Conservation (phyloP, 2,797 vertebrate genomes). For the Macropodus opercularis region DNA sequence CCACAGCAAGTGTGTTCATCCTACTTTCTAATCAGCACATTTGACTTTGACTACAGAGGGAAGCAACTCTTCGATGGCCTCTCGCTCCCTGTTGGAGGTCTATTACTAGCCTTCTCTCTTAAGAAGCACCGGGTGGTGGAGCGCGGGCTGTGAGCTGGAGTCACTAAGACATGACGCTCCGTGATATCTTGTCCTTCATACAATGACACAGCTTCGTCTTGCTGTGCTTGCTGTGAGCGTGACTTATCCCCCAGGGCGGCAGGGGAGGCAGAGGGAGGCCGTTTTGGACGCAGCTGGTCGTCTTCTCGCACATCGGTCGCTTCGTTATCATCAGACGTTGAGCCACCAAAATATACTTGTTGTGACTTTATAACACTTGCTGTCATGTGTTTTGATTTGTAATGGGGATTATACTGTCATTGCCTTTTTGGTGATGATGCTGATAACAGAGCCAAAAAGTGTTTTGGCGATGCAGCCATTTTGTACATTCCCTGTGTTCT, state of each 20-base stretch:
- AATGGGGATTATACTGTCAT: neutral
- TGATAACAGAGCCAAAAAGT: slow-evolving; percentile 30
- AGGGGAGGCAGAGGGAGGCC: too few species aligned
- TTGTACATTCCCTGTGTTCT: slow-evolving; percentile 50
- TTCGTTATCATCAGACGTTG: neutral
- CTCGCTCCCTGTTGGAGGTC: slow-evolving; percentile 3
- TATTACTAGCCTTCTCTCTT: slow-evolving; percentile 28
- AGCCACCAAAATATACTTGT: neutral
- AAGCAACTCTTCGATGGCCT: slow-evolving; percentile 10
- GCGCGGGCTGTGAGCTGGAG: slow-evolving; percentile 23
- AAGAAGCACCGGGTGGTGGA: slow-evolving; percentile 17
- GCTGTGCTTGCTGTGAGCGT: slow-evolving; percentile 15
- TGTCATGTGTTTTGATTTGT: neutral
- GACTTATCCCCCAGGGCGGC: slow-evolving; percentile 3
- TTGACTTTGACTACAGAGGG: neutral
- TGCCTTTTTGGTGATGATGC: neutral
- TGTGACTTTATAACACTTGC: neutral
- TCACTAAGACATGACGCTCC: slow-evolving; percentile 9
- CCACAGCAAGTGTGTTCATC: too few species aligned
- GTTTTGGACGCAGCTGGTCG: slow-evolving; percentile 13
- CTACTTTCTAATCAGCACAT: too few species aligned
- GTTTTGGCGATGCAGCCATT: slow-evolving; percentile 63
- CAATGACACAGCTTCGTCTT: slow-evolving; percentile 43
- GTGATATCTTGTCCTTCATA: slow-evolving; percentile 35
- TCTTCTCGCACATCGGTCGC: neutral